Base-by-base conservation (phyloP, 1,140 invertebrate species). In the Drosophila saltans region DNA sequence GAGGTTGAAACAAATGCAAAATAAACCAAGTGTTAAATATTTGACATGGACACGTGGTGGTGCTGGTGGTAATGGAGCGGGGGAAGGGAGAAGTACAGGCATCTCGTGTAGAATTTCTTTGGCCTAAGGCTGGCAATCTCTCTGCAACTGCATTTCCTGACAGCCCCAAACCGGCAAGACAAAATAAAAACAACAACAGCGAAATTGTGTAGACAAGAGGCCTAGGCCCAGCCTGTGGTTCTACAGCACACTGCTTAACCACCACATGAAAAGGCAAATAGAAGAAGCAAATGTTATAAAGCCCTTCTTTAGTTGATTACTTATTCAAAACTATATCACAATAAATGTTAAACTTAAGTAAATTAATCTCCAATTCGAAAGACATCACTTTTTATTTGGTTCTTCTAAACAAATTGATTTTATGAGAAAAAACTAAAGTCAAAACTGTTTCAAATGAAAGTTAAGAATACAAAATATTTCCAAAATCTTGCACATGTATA, bases 21-120 rank as follows among this genome's bases (percentile, higher is more conserved):
- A 72, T 81, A 85, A 85, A 89, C 83, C 76, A 89, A 88, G 84
- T 88, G 84, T 88, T 88, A 88, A 88, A 88, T 88, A 88, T 88
- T 88, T 88, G 83, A 83, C 84, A 80, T 80, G 82, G 72, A 61
- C 77, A 81, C 60, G 30, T 62, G 67, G 40, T 52, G 43, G 0
- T 30, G 28, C 2, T 30, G 28, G 28, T 30, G 33, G 3, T 36
- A 7, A 65, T 72, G 28, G 28, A 75, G 66, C 70, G 39, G 48
- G 9, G 21, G n/a, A 6, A 41, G 7, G 24, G 59, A 52, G 52
- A 72, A 65, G 45, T 41, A 16, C 36, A 40, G 61, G 40, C 66
- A 67, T 70, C 24, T 62, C 60, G 24, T 62, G 16, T 62, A 62
- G 57, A 62, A 62, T 62, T 62, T 62, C 60, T 62, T 62, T 62